Percentiles rank a stretch among this genome's conserved stretches.
Evolutionary conservation across 2,888 invertebrate genomes (phyloP).

Genomic region (Deilephila porcellus): DNA sequence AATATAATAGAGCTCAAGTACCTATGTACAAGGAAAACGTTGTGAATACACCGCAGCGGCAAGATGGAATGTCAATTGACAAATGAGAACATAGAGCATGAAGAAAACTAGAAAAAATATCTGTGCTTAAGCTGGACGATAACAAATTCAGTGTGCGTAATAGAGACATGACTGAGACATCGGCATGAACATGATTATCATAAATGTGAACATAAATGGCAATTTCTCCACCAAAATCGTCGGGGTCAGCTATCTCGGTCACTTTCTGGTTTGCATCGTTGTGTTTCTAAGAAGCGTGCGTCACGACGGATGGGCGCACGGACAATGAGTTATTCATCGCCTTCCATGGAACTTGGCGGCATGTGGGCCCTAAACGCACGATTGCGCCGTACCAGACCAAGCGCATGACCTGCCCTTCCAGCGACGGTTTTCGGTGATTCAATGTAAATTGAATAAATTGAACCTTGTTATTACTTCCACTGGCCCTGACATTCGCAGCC

Average conservation of each 20-base stretch:
- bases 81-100: neutral
- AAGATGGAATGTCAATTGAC: constrained; percentile 6
- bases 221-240: constrained; percentile 62
- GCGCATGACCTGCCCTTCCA: constrained; percentile 72
- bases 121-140: neutral
- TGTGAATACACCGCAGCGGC: neutral
- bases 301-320: constrained; percentile 79
- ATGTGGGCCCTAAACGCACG: constrained; percentile 79
- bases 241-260: constrained; percentile 77
- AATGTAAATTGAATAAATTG: constrained; percentile 36
- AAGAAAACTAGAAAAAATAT: constrained; percentile 15
- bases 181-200: constrained; percentile 11
- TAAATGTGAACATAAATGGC: constrained; percentile 26
- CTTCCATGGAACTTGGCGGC: constrained; percentile 80
- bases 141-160: constrained; percentile 21
- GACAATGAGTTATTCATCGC: constrained; percentile 85
- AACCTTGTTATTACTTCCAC: constrained; percentile 6
- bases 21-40: constrained; percentile 14
- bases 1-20: constrained; percentile 15
- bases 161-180: neutral
- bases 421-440: constrained; percentile 59
- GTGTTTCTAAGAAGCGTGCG: constrained; percentile 78
- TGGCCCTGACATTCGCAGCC: neutral
- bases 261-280: constrained; percentile 69
- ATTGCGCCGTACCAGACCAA: constrained; percentile 65